A percentile compares a stretch with the other conserved stretches of the same genome.
Evolutionary conservation across 2,797 vertebrate genomes (phyloP).

Genomic region (Dicrostonyx torquatus): DNA sequence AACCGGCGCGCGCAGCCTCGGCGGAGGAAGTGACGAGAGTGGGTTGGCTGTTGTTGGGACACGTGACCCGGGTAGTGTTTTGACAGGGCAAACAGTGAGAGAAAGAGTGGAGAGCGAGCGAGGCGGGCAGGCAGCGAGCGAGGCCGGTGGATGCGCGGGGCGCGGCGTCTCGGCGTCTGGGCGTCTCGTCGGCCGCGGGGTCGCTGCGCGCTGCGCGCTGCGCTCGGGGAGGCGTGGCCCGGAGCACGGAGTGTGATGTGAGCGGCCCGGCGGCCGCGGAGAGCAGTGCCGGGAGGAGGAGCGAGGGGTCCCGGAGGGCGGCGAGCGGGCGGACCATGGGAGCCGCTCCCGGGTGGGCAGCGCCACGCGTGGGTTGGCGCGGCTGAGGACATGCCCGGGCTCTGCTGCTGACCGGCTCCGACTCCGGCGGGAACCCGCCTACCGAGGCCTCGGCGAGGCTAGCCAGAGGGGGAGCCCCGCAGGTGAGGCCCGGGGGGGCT

Average conservation of each 20-base stretch:
- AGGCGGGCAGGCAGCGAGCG: background rate
- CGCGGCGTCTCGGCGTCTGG: background rate
- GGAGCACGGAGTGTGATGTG: constrained; percentile 66
- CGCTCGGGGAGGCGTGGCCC: constrained; percentile 9
- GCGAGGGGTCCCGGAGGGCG: background rate
- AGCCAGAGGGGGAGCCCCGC: constrained; percentile 48
- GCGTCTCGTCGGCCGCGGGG: background rate
- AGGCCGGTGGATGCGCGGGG: constrained; percentile 13
- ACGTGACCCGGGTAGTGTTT: constrained; percentile 92
- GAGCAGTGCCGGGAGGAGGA: constrained; percentile 26
- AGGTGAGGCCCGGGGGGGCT: constrained; percentile 69
- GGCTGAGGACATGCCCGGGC: constrained; percentile 1
- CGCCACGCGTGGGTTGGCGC: background rate
- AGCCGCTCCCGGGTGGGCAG: background rate
- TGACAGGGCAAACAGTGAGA: constrained; percentile 89
- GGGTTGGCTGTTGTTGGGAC: constrained; percentile 90
- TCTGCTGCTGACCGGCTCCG: constrained; percentile 23
- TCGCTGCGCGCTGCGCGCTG: constrained; percentile 37
- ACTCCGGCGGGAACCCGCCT: constrained; percentile 78
- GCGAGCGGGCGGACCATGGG: constrained; percentile 8
- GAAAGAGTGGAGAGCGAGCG: constrained; percentile 58
- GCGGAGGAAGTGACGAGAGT: constrained; percentile 87
- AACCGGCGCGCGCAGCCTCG: constrained; percentile 74
- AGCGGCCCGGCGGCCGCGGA: constrained; percentile 56
- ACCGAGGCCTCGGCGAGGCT: constrained; percentile 75